These are phyloP conservation scores for Fringilla coelebs DNA, from an alignment of 2,797 vertebrate genomes.

Conservation along the genomic window DNA sequence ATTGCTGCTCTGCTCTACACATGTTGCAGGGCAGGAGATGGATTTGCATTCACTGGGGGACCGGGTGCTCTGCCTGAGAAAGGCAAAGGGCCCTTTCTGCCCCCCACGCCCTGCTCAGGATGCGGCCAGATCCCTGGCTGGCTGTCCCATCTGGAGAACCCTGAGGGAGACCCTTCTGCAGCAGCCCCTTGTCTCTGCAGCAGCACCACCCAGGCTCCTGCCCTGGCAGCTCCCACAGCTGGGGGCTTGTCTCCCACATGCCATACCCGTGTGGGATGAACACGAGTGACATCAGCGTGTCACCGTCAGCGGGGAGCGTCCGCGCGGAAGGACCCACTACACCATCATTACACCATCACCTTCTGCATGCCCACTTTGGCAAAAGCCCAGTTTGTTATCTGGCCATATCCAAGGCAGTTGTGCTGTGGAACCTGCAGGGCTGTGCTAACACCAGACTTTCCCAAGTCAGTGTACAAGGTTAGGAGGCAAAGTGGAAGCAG, in stretches of 20 bases:
- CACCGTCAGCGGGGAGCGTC: not conserved
- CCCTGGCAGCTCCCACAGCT: not conserved
- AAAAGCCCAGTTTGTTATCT: not conserved
- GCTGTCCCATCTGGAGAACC: not conserved
- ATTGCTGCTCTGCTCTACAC: not conserved
- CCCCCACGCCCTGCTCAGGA: not conserved
- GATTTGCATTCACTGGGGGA: not conserved
- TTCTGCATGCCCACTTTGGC: not conserved
- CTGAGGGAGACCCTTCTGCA: accelerated
- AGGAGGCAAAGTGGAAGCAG: not conserved
- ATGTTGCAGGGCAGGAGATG: accelerated
- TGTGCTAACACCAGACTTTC: not conserved
- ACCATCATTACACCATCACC: too few species aligned
- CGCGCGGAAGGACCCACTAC: not conserved
- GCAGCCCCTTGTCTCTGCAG: not conserved
- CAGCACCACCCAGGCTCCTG: not conserved
- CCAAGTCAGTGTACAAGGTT: not conserved
- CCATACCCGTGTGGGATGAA: accelerated
- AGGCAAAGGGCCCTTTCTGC: not conserved
- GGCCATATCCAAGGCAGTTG: not conserved
- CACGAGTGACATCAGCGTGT: not conserved
- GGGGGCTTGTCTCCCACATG: too few species aligned
- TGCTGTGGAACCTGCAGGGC: not conserved
- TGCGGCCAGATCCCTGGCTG: not conserved
- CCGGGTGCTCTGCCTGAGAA: accelerated